Base-by-base conservation (phyloP, 23 tunicate species). In the Styela clava region DNA sequence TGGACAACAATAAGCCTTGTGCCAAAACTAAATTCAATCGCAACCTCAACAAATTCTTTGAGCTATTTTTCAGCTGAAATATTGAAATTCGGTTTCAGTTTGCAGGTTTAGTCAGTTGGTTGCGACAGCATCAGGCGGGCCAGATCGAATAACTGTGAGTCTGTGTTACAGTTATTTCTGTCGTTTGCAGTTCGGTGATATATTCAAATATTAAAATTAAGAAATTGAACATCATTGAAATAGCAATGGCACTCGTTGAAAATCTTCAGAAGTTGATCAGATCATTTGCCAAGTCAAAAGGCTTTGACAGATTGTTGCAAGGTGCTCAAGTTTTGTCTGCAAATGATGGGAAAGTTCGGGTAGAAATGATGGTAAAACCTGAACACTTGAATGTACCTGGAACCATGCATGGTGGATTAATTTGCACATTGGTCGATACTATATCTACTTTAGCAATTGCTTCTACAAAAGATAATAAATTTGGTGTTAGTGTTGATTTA, bases 331-430 rank as follows among this genome's bases (percentile, higher is more conserved):
- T 87, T 3, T 20, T 88, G 18, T 85, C 89, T 1, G 94, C 86
- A 2, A 71, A 24, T 34, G 37, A 84, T 29, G 98, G 98, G 2
- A 84, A 87, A 81, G 63, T 93, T 23, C 52, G 81, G 9, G 84
- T 89, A 63, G 86, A 79, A 84, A 74, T 93, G 89, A 74, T 78
- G 28, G 93, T 93, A 26, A 24, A 51, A 51, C 81, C 84, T 31
- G 93, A 88, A 67, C 93, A 87, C 76, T 56, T 85, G 29, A 93
- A 93, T 71, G 44, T 67, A 67, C 51, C 35, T 35, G 91, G 87
- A n/a, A 79, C 68, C 69, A 35, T 93, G 29, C 98, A 93, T 85
- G 98, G 98, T 25, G 98, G 98, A 2, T 64, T 69, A 20, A 87
- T 91, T 74, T 92, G 94, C 20, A 80, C 98, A 0, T 26, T 93